These are phyloP conservation scores for Turdus rufiventris DNA, from an alignment of 2,113 vertebrate species.

Conservation along the genomic window DNA sequence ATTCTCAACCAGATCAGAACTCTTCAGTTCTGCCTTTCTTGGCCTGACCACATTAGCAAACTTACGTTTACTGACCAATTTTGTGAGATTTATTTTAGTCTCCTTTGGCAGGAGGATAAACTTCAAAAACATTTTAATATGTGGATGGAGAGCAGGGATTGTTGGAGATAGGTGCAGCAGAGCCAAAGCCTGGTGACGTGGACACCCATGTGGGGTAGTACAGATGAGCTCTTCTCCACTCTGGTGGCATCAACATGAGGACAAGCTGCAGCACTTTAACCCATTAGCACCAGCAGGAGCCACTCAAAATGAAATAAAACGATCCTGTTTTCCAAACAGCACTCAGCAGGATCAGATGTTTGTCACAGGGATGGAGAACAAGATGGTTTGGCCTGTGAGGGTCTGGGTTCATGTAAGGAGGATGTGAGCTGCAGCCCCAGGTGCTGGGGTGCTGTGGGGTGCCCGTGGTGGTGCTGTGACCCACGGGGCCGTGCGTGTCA, in stretches of 20 bases:
- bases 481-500: fast-evolving
- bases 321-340: fast-evolving
- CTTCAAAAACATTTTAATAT: background rate
- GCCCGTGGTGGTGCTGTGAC: fast-evolving
- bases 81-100: background rate
- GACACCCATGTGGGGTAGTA: fast-evolving
- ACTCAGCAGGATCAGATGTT: background rate
- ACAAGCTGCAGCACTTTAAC: background rate
- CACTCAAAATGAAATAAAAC: background rate
- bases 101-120: background rate
- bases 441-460: fast-evolving
- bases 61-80: background rate
- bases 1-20: background rate
- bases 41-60: background rate
- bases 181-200: background rate
- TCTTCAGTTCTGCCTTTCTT: background rate
- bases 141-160: background rate
- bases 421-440: background rate
- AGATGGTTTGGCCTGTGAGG: background rate
- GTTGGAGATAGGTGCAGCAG: background rate
- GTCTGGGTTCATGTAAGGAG: fast-evolving
- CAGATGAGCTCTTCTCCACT: background rate
- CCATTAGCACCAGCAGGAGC: background rate
- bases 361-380: background rate
- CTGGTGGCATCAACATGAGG: background rate